Conservation (phyloP, 1,140 invertebrate genomes). For the Stegodyphus dumicola region DNA sequence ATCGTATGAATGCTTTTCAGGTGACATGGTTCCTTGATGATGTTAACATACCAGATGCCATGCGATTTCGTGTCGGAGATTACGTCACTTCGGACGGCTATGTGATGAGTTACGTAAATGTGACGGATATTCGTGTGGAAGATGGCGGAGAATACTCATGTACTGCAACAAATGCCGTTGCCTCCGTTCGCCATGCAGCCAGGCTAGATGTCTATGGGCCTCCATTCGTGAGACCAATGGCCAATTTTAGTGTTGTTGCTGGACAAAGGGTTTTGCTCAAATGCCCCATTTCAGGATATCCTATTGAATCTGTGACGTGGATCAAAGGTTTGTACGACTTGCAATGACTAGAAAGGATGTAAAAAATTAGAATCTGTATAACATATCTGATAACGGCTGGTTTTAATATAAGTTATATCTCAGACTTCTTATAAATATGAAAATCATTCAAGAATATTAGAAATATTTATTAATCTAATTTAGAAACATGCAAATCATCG, state of each 20-base stretch:
- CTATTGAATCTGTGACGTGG: conserved; percentile 69
- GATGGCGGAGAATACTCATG: conserved; percentile 94
- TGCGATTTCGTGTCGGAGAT: conserved; percentile 76
- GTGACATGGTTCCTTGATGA: conserved; percentile 95
- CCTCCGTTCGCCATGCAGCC: conserved; percentile 77
- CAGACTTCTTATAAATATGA: neutral
- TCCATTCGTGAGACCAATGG: conserved; percentile 68
- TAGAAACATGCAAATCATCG: no score
- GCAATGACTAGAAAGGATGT: no score
- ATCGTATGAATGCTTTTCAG: conserved; percentile 66
- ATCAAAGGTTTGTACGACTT: conserved; percentile 71
- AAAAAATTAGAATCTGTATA: no score
- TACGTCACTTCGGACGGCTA: conserved; percentile 91
- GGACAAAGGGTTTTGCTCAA: conserved; percentile 67
- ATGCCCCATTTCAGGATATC: conserved; percentile 65
- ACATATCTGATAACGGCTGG: no score
- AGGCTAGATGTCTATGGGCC: conserved; percentile 82
- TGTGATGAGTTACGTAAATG: conserved; percentile 94
- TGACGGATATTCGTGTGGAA: conserved; percentile 87
- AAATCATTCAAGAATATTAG: no score
- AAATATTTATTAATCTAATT: no score
- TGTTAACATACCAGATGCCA: conserved; percentile 56
- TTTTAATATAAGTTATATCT: no score
- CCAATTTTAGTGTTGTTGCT: conserved; percentile 69
- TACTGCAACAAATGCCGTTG: conserved; percentile 83